Evolutionary conservation across 2,797 vertebrate species (phyloP).

Genomic region (Ptychadena robeensis): DNA sequence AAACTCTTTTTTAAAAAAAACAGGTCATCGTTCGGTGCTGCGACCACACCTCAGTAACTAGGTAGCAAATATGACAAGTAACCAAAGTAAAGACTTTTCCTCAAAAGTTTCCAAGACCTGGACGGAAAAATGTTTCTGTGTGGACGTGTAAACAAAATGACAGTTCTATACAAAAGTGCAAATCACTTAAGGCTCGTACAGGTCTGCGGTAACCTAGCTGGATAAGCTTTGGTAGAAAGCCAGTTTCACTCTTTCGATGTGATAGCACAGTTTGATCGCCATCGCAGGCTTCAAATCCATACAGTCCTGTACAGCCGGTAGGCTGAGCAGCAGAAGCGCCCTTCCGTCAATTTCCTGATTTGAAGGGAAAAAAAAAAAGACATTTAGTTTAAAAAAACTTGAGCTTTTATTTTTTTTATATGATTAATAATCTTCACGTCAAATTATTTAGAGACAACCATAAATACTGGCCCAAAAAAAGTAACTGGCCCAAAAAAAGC

Average conservation of each 20-base stretch:
- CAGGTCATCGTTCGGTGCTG: background rate
- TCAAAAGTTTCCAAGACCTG: background rate
- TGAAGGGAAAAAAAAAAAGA: conserved; percentile 67
- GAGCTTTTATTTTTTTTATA: too few species aligned
- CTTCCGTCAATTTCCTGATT: conserved; percentile 95
- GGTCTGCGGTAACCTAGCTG: conserved; percentile 72
- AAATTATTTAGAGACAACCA: too few species aligned
- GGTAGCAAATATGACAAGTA: conserved; percentile 8
- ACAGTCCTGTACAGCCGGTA: conserved; percentile 97
- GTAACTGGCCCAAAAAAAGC: too few species aligned
- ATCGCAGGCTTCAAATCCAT: conserved; percentile 98
- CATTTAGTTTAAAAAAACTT: too few species aligned
- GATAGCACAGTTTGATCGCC: conserved; percentile 97
- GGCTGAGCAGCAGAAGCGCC: conserved; percentile 92
- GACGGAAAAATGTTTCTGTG: conserved; percentile 24
- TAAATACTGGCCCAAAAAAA: too few species aligned
- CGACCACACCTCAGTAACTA: background rate
- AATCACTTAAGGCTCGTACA: conserved; percentile 50
- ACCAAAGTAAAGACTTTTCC: background rate
- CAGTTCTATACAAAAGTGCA: conserved; percentile 56
- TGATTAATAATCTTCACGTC: too few species aligned
- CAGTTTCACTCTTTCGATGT: conserved; percentile 97
- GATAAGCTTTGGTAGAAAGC: conserved; percentile 99
- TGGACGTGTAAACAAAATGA: conserved; percentile 54
- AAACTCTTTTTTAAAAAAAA: too few species aligned